Evolutionary conservation across 2,113 vertebrate genomes (phyloP).

Genomic region (Ramphastos sulfuratus): DNA sequence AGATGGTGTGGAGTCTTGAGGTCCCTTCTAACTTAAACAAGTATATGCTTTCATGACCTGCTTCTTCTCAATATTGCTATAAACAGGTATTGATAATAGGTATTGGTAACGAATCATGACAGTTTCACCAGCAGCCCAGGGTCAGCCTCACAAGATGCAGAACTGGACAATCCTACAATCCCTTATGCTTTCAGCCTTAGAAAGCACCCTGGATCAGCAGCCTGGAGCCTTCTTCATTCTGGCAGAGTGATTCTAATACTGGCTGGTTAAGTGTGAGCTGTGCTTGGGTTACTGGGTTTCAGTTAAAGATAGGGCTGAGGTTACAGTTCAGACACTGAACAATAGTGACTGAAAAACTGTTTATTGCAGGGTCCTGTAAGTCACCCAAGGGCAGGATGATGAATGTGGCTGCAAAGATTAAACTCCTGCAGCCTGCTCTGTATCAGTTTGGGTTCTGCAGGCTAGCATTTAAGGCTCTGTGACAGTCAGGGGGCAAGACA

Average conservation of each 20-base stretch:
- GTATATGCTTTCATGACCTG: neutral
- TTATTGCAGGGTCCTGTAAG: neutral
- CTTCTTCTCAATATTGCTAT: neutral
- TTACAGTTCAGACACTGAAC: neutral
- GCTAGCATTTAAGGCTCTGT: neutral
- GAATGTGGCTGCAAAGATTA: neutral
- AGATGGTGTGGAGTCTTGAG: neutral
- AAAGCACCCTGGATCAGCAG: neutral
- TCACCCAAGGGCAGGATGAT: neutral
- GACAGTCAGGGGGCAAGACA: neutral
- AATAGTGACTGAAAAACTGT: accelerated
- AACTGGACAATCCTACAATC: neutral
- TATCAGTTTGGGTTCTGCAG: neutral
- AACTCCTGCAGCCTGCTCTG: neutral
- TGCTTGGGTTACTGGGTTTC: neutral
- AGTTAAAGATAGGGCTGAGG: neutral
- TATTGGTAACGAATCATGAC: neutral
- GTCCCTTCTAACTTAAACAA: neutral
- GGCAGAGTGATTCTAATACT: neutral
- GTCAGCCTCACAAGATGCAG: neutral
- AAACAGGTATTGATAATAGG: neutral
- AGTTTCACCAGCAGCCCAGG: neutral
- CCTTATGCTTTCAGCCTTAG: neutral
- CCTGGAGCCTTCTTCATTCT: neutral
- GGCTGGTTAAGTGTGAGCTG: neutral